A percentile compares a stretch with the other conserved stretches of the same genome.
Evolutionary conservation across 2,113 vertebrate genomes (phyloP).

Genomic region (Lepidothrix coronata): DNA sequence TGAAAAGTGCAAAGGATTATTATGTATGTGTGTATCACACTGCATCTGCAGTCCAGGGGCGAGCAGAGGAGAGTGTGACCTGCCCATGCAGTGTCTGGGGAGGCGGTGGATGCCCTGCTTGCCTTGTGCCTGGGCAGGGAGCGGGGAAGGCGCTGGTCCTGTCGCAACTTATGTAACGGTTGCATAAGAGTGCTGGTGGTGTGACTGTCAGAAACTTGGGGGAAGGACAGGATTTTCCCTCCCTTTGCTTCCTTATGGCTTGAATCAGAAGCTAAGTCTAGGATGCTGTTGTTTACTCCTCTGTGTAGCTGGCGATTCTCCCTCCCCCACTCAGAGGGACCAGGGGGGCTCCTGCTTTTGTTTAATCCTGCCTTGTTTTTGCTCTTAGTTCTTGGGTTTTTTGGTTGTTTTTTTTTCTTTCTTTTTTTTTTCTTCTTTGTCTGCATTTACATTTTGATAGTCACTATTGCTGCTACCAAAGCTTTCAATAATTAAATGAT

Average conservation of each 20-base stretch:
- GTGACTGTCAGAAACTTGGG: not conserved
- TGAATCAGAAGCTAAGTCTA: not conserved
- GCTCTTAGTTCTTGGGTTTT: not conserved
- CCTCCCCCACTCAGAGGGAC: not conserved
- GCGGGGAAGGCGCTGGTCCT: not conserved
- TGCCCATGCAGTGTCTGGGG: not conserved
- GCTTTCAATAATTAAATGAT: not conserved
- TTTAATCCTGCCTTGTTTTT: not conserved
- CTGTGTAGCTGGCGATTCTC: not conserved
- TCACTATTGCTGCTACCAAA: not conserved
- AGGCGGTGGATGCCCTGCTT: not conserved
- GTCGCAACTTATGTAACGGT: not conserved
- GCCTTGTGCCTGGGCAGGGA: not conserved
- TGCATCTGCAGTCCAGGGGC: not conserved
- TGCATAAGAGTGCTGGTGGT: constrained; percentile 24
- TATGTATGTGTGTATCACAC: not conserved
- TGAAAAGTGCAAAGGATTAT: not conserved
- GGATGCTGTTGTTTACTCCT: not conserved
- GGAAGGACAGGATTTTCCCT: not conserved
- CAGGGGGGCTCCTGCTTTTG: not conserved
- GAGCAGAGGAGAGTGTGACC: not conserved
- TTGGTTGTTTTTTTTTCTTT: not conserved
- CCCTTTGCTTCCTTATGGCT: not conserved
- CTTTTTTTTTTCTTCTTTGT: not conserved
- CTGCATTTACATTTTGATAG: not conserved